Base-by-base conservation (phyloP, 2,888 invertebrate species). In the Andrena bucephala region DNA sequence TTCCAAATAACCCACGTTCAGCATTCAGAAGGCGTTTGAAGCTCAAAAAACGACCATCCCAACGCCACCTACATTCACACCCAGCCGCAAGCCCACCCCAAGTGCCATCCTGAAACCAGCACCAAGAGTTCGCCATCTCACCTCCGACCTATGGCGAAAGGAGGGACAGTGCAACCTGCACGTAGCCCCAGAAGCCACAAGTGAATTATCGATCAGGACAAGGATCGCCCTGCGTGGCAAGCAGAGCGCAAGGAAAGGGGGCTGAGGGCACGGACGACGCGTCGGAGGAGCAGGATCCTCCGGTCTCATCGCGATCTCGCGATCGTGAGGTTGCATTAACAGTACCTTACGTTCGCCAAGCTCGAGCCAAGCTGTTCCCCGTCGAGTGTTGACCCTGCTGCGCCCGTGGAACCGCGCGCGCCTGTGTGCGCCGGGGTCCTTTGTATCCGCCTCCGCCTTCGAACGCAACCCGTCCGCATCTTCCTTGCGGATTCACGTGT, bases 301-400 rank as follows among this genome's bases (percentile, higher is more conserved):
- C 80, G 80, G 20, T 66, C 71, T 91, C 89, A 90, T 91, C 90
- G 89, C 88, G 89, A 87, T 87, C 90, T 88, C 89, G 89, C 89
- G 91, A 91, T 90, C 86, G 84, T 80, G 72, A 82, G 85, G 90
- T 89, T 87, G 82, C 85, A 89, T 90, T 90, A 87, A 89, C 80
- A 81, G 80, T 81, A 80, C 80, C 80, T 81, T 81, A 81, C 81
- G 81, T 81, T 81, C 80, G 48, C 71, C 72, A 20, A 54, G 48
- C 54, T 36, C 65, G 20, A 20, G 29, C 59, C 57, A 27, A 57
- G 59, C 59, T 70, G 69, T 70, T 54, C 65, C 72, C 52, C 66
- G 36, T 36, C 62, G 81, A 81, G 81, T 81, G 81, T 81, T 81
- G 80, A 81, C 80, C 80, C 80, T 67, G 62, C 31, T 66, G 36